Evolutionary conservation across 2,113 vertebrate genomes (phyloP).

Genomic region (Carassius carassius): DNA sequence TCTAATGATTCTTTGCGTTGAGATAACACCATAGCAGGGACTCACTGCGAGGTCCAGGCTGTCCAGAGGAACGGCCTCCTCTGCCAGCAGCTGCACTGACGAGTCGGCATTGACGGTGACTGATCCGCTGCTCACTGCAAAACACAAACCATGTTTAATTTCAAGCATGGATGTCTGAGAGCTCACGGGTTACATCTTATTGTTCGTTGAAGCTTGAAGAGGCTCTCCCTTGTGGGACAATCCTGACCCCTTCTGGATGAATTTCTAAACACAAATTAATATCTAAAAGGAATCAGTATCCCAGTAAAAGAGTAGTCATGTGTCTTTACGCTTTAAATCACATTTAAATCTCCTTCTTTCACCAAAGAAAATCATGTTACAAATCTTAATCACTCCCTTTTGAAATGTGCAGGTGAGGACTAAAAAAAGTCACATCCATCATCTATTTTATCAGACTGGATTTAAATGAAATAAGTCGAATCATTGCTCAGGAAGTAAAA

Average conservation of each 20-base stretch:
- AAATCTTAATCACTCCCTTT: neutral
- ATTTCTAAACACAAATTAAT: neutral
- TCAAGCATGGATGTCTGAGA: neutral
- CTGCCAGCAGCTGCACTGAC: conserved; percentile 88
- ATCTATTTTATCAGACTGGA: neutral
- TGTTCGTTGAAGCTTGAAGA: neutral
- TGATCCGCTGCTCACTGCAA: conserved; percentile 89
- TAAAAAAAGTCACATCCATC: neutral
- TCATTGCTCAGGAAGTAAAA: neutral
- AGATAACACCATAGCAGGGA: conserved; percentile 37
- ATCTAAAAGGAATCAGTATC: neutral
- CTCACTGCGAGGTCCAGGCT: conserved; percentile 89
- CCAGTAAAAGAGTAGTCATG: neutral
- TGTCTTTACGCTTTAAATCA: too few relatives aligned
- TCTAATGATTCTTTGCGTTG: neutral
- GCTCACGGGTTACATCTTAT: neutral
- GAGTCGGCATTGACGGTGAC: conserved; percentile 89
- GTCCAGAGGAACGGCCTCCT: conserved; percentile 87
- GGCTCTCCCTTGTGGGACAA: conserved; percentile 3
- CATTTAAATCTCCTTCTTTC: neutral
- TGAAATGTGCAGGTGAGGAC: neutral
- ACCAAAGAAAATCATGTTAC: neutral
- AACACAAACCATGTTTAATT: neutral
- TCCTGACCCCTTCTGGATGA: conserved; percentile 39
- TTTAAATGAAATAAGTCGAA: neutral